Evolutionary conservation across 23 tunicate species (phyloP), one percentile per base, ranked within the genome.

Genomic region (Corella eumyota): DNA sequence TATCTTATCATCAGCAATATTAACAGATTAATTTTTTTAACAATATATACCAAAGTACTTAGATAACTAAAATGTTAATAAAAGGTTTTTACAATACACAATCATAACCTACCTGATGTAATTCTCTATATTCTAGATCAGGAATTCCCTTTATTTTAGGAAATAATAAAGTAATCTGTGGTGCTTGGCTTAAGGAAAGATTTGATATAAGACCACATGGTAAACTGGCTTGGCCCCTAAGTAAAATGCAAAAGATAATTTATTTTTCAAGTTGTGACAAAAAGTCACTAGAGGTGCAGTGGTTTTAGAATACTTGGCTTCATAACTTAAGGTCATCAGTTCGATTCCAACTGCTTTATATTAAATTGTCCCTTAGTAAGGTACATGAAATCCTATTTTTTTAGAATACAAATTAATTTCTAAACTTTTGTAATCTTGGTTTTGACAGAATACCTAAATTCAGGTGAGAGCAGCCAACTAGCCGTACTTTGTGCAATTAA

Each of bases 381-480:
- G n/a, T n/a, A n/a, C n/a, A n/a, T n/a, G n/a, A n/a, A n/a, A n/a
- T n/a, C n/a, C n/a, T n/a, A n/a, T n/a, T n/a, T n/a, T n/a, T n/a
- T n/a, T n/a, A n/a, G n/a, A n/a, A n/a, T n/a, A n/a, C n/a, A n/a
- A n/a, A n/a, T n/a, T n/a, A n/a, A n/a, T n/a, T n/a, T n/a, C n/a
- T n/a, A n/a, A n/a, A n/a, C n/a, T n/a, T n/a, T n/a, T n/a, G n/a
- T n/a, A n/a, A n/a, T n/a, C n/a, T n/a, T n/a, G n/a, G n/a, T n/a
- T n/a, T n/a, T n/a, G n/a, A n/a, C n/a, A n/a, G n/a, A n/a, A 28
- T 45, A 86, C 95, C 95, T 28, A 47, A 77, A 86, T 47, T 86
- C 95, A 34, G 78, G 58, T 2, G 95, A 86, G 5, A 86, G 68
- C 38, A 86, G 25, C 95, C 95, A 86, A 33, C 74, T 77, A n/a